Conservation (phyloP, 1,140 invertebrate genomes). For the Brachystomella parvula region DNA sequence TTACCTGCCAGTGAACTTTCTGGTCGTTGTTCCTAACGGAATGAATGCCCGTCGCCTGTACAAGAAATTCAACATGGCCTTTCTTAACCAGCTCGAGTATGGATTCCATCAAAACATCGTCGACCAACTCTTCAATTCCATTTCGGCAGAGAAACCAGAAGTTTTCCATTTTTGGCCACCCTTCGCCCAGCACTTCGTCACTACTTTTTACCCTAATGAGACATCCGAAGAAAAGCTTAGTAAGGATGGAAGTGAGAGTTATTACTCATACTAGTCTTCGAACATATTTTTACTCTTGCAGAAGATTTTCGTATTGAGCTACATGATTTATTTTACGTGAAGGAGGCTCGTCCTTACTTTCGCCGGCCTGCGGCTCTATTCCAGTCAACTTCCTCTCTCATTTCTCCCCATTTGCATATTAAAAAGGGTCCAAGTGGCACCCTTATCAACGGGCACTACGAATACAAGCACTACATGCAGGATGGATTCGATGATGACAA, state of each 20-base stretch:
- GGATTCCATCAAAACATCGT: conserved; percentile 31
- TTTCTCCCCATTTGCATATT: conserved; percentile 28
- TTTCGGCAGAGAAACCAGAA: conserved; percentile 45
- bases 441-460: conserved; percentile 75
- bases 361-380: conserved; percentile 30
- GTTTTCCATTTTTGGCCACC: conserved; percentile 56
- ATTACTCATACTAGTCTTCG: too few species aligned
- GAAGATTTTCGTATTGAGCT: conserved; percentile 21
- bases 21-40: conserved; percentile 23
- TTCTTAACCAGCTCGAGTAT: conserved; percentile 26
- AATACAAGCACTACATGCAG: conserved; percentile 96
- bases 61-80: conserved; percentile 29
- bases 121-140: conserved; percentile 31
- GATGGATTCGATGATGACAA: conserved; percentile 89
- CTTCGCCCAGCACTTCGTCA: conserved; percentile 64
- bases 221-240: conserved; percentile 54
- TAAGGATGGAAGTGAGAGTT: too few species aligned
- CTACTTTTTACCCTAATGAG: conserved; percentile 58
- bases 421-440: conserved; percentile 49
- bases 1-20: conserved; percentile 26
- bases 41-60: conserved; percentile 23
- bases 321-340: conserved; percentile 26
- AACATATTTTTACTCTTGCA: conserved; percentile 27
- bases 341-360: conserved; percentile 29
- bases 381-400: conserved; percentile 15